Conservation (phyloP, 2,797 vertebrate genomes). For the Malurus leucopterus region DNA sequence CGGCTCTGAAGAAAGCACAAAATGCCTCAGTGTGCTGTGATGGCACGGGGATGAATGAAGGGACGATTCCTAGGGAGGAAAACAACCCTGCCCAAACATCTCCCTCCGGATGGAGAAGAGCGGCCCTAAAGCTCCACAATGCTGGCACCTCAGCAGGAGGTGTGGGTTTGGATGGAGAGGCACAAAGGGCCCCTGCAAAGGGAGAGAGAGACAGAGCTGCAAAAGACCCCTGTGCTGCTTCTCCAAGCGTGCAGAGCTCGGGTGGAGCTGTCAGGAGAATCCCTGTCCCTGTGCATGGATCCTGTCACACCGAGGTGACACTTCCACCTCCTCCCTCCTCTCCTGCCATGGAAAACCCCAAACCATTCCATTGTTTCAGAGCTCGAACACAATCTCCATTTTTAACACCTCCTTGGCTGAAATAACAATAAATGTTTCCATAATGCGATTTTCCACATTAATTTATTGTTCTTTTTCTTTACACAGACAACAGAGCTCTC, state of each 20-base stretch:
- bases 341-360: not conserved
- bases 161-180: not conserved
- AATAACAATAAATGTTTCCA: not conserved
- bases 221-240: not conserved
- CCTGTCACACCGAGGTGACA: not conserved
- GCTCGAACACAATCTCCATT: not conserved
- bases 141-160: not conserved
- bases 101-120: fast-evolving
- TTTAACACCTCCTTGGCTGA: not conserved
- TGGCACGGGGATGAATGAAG: not conserved
- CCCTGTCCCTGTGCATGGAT: fast-evolving
- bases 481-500: constrained; percentile 40
- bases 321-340: not conserved
- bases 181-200: not conserved
- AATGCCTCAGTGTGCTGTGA: not conserved
- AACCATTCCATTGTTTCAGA: not conserved
- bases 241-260: fast-evolving
- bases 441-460: not conserved
- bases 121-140: fast-evolving
- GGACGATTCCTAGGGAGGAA: not conserved
- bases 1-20: fast-evolving
- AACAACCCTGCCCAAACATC: not conserved
- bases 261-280: not conserved
- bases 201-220: not conserved
- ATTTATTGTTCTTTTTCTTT: constrained; percentile 60